Percentiles rank a stretch among this genome's conserved stretches.
Conservation (phyloP, 2,888 invertebrate species). For the Orchesellides sinensis region DNA sequence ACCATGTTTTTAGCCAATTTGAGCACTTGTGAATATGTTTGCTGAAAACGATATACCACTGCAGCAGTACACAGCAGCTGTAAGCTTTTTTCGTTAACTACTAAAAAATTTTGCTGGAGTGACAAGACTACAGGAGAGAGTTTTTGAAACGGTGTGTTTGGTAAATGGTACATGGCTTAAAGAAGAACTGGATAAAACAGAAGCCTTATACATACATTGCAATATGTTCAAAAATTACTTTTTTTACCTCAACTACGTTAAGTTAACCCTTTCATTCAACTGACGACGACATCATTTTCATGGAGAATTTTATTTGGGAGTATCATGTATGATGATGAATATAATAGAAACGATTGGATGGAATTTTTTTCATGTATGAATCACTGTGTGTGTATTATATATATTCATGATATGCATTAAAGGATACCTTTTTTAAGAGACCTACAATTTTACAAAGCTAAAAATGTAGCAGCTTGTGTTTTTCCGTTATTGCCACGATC, state of each 20-base stretch:
- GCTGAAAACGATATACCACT: background rate
- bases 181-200: conserved; percentile 47
- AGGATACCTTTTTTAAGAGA: background rate
- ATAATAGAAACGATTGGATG: background rate
- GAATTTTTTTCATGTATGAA: conserved; percentile 41
- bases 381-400: conserved; percentile 19
- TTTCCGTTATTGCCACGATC: background rate
- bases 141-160: background rate
- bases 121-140: background rate
- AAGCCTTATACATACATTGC: conserved; percentile 55
- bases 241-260: conserved; percentile 41
- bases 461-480: background rate
- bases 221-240: conserved; percentile 60
- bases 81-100: conserved; percentile 2
- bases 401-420: background rate
- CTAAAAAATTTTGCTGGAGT: conserved; percentile 14
- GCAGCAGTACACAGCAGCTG: background rate
- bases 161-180: background rate
- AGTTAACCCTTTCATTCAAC: conserved; percentile 2
- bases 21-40: conserved; percentile 15
- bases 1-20: conserved; percentile 28
- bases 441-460: background rate
- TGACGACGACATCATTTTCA: background rate
- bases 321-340: background rate
- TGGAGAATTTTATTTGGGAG: background rate